Evolutionary conservation across 2,888 invertebrate species (phyloP), one percentile per base, ranked within the genome.

Genomic region (Reticulitermes lucifugus): DNA sequence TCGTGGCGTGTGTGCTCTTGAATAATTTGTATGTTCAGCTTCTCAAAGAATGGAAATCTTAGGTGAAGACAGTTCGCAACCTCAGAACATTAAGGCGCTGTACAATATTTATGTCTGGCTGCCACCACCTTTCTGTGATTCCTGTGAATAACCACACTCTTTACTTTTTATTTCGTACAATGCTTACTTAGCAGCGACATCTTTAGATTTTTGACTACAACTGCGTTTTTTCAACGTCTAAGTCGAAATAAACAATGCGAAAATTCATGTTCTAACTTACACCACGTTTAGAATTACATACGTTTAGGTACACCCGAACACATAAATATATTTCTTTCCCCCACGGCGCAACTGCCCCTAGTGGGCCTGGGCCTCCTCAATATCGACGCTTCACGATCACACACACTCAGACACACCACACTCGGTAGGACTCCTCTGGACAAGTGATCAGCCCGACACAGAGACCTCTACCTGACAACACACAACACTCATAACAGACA

Each of bases 11-110:
- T 12, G n/a, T 10, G n/a, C 46, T 46, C 21, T 46, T 77, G 77
- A 77, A 77, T 77, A 46, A 77, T 77, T 77, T 46, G 77, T 46
- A 46, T 77, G 22, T 77, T 46, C 77, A 46, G 14, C 77, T 22
- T 21, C 43, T 51, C 25, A 77, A 46, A 41, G 77, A 51, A 51
- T 77, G 77, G 5, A 43, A 46, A 46, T 51, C 41, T 29, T 6
- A 73, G 41, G 22, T 46, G 51, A 3, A 25, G n/a, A 65, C 14
- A 55, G 41, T 2, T 7, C 29, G 25, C 41, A 29, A n/a, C 46
- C 4, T 77, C 77, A 77, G 46, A 51, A n/a, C n/a, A 25, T 77
- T 46, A 46, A 21, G 7, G n/a, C 25, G n/a, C 35, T 77, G 77
- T 46, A n/a, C 46, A 77, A 77, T 77, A 77, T 77, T 29, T 77